Base-by-base conservation (phyloP, 1,140 invertebrate species). In the Adelges cooleyi region DNA sequence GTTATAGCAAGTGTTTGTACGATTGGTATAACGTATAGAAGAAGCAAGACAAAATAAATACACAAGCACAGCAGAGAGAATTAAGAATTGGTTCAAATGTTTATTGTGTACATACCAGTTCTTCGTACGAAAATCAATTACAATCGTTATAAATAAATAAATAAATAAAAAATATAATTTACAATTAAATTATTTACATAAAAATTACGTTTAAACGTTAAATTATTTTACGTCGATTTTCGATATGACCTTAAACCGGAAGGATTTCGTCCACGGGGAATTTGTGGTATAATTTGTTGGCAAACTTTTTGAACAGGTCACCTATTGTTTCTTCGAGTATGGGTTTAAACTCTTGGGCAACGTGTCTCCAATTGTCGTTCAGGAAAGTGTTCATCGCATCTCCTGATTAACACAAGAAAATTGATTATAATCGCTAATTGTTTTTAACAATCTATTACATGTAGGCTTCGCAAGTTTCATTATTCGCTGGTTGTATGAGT, bases 361-460 rank as follows among this genome's bases (percentile, higher is more conserved):
- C 71, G 25, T 76, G 75, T 49, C 76, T 70, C 79, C 80, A 80
- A 66, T 82, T 82, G 23, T 82, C 80, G 70, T 82, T 82, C 9
- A 82, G 69, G 67, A 81, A 81, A 18, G 71, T 69, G 70, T 82
- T 82, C 77, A 81, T 74, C 3, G 71, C 66, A 18, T 71, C 69
- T 18, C 70, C 71, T 71, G 22, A 44, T 82, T 3, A 46, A 62
- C 11, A n/a, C n/a, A n/a, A n/a, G n/a, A n/a, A n/a, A n/a, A n/a
- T n/a, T n/a, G n/a, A n/a, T n/a, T n/a, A n/a, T n/a, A n/a, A n/a
- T n/a, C n/a, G n/a, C n/a, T n/a, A n/a, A n/a, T n/a, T n/a, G n/a
- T n/a, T n/a, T n/a, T n/a, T n/a, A n/a, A n/a, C n/a, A n/a, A n/a
- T n/a, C n/a, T n/a, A n/a, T n/a, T n/a, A n/a, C n/a, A n/a, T n/a